Percentiles rank a stretch among this genome's conserved stretches.
These are phyloP conservation scores for Drosophila anceps DNA, from an alignment of 2,888 invertebrate genomes.

Conservation along the genomic window DNA sequence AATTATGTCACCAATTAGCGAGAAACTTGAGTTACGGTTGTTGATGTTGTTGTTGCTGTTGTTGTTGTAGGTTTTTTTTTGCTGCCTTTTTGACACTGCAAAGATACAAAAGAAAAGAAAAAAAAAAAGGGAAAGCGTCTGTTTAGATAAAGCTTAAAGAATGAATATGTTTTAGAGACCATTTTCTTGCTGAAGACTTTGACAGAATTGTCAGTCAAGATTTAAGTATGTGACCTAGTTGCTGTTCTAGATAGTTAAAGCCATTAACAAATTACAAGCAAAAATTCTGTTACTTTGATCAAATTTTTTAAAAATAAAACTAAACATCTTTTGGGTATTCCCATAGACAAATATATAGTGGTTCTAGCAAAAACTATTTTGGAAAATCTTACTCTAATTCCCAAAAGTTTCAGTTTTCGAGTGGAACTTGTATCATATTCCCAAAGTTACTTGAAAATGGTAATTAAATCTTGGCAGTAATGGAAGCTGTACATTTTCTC, in stretches of 20 bases:
- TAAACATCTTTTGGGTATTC: neutral
- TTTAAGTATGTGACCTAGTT: slow-evolving; percentile 1
- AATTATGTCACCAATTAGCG: slow-evolving; percentile 77
- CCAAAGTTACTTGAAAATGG: neutral
- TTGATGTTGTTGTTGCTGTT: slow-evolving; percentile 24
- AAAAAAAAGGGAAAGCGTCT: slow-evolving; percentile 22
- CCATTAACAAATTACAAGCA: neutral
- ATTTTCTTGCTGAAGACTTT: neutral
- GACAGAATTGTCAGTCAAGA: neutral
- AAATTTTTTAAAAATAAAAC: neutral
- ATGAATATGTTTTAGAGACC: slow-evolving; percentile 1
- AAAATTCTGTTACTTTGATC: neutral
- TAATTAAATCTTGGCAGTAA: neutral
- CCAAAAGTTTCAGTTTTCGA: neutral
- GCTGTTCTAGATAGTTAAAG: neutral
- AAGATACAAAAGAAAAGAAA: slow-evolving; percentile 37
- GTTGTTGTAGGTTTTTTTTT: neutral
- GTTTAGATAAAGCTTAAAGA: slow-evolving; percentile 16
- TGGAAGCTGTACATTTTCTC: neutral
- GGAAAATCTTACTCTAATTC: neutral
- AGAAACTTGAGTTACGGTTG: slow-evolving; percentile 31
- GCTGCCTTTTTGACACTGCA: slow-evolving; percentile 62
- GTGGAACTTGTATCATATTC: slow-evolving; percentile 1
- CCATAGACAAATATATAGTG: too few species aligned
- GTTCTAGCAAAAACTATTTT: slow-evolving; percentile 1